These are phyloP conservation scores for Malurus splendens DNA, from an alignment of 2,797 vertebrate species.

Conservation along the genomic window DNA sequence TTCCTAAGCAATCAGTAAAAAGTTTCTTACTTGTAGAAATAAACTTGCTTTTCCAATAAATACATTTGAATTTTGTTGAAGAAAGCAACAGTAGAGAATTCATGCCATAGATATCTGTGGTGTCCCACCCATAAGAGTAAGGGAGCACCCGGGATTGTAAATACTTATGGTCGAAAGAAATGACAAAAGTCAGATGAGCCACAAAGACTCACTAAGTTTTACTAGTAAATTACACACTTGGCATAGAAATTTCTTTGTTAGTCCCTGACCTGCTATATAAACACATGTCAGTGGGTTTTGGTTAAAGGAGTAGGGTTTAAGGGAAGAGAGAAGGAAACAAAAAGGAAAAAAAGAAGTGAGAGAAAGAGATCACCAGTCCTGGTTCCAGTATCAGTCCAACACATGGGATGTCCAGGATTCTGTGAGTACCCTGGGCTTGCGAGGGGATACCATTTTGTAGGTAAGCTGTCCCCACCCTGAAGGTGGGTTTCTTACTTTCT, in stretches of 20 bases:
- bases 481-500: background rate
- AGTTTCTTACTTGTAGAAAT: background rate
- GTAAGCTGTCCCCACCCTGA: background rate
- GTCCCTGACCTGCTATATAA: background rate
- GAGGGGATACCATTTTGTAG: background rate
- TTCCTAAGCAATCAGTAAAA: background rate
- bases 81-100: background rate
- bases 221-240: background rate
- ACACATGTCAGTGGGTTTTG: background rate
- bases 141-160: background rate
- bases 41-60: background rate
- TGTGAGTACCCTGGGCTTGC: background rate
- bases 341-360: rapidly evolving
- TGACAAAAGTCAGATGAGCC: background rate
- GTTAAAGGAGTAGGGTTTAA: background rate
- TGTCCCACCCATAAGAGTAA: background rate
- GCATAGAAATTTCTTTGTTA: background rate
- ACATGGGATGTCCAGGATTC: background rate
- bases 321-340: background rate
- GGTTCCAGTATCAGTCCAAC: background rate
- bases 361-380: background rate
- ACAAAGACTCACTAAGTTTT: background rate
- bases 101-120: background rate
- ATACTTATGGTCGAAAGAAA: background rate
- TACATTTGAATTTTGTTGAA: background rate